Evolutionary conservation across 2,888 invertebrate genomes (phyloP), one percentile per base, ranked within the genome.

Genomic region (Eilema caniola): DNA sequence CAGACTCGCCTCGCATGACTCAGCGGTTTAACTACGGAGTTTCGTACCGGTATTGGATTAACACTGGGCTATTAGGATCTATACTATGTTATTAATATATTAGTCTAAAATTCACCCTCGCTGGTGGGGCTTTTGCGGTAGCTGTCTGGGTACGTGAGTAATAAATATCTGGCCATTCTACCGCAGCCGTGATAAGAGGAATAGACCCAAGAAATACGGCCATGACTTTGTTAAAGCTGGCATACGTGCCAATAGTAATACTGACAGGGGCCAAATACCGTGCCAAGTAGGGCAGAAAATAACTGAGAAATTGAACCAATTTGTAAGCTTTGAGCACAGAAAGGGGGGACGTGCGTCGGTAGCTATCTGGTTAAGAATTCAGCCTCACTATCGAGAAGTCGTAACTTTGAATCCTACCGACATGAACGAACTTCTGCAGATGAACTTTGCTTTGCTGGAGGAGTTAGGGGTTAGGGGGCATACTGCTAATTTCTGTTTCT

Each of bases 1-100:
- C 24, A 60, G 74, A 62, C 69, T 82, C 76, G 70, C 76, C 70
- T 80, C 72, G 75, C 72, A 79, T 83, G 78, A 78, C 71, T 76
- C 71, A 72, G 72, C 70, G 72, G 70, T 73, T 71, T 53, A 33
- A 59, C 47, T 67, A n/a, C 53, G 37, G 33, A 66, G 37, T 62
- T 33, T 70, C 23, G 62, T 66, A 24, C 53, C 11, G 20, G 37
- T 37, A 62, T 70, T 70, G 12, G 62, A 62, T 56, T 56, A 56
- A 28, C 12, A 53, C n/a, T 3, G 2, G 5, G 53, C 7, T 47
- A 64, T 64, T 64, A 53, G n/a, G 53, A 41, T 0, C 37, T 62
- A 1, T 16, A 24, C 24, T 62, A 41, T 16, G 25, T 20, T 20
- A 41, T 41, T 25, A 28, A 25, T 20, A 16, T 53, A 53, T n/a